phyloP scores from a whole-genome alignment of 1,140 invertebrate species.

The Lepidotrigona ventralis region DNA sequence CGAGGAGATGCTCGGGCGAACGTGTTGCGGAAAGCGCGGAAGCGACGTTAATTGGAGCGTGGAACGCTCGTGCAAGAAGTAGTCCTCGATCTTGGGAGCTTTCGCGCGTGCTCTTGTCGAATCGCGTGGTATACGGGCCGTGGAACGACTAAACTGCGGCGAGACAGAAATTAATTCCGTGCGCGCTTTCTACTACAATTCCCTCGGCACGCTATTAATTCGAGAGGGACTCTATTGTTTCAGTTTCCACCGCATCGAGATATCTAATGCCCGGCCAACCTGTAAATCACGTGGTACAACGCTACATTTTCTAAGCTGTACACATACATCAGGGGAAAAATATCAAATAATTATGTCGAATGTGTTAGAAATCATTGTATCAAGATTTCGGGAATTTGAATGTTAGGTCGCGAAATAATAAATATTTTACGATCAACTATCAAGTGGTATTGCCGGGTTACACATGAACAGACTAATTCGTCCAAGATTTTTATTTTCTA shows the following conservation, averaged over 20 bases:
- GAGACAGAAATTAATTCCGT: conserved; percentile 5
- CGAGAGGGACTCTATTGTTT: conserved; percentile 4
- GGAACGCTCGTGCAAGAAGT: conserved; percentile 7
- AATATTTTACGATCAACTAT: too few species aligned
- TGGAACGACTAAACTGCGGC: not conserved
- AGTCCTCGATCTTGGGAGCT: conserved; percentile 35
- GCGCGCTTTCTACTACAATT: not conserved
- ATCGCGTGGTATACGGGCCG: not conserved
- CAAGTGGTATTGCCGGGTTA: too few species aligned
- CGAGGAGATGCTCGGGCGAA: not conserved
- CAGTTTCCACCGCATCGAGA: not conserved
- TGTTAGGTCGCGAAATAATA: too few species aligned
- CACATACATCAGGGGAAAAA: not conserved
- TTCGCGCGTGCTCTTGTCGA: conserved; percentile 14
- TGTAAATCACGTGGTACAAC: not conserved
- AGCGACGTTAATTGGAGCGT: conserved; percentile 24
- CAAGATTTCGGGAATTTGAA: too few species aligned
- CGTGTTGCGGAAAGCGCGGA: conserved; percentile 17
- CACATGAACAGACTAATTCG: too few species aligned
- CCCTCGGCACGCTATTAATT: conserved; percentile 8
- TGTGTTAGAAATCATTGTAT: too few species aligned
- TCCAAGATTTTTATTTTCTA: too few species aligned
- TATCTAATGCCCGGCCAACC: not conserved
- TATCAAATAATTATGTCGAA: too few species aligned
- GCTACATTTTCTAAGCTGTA: not conserved